These are phyloP conservation scores for Pomacea maculata DNA, from an alignment of 1,140 invertebrate genomes.

Conservation along the genomic window DNA sequence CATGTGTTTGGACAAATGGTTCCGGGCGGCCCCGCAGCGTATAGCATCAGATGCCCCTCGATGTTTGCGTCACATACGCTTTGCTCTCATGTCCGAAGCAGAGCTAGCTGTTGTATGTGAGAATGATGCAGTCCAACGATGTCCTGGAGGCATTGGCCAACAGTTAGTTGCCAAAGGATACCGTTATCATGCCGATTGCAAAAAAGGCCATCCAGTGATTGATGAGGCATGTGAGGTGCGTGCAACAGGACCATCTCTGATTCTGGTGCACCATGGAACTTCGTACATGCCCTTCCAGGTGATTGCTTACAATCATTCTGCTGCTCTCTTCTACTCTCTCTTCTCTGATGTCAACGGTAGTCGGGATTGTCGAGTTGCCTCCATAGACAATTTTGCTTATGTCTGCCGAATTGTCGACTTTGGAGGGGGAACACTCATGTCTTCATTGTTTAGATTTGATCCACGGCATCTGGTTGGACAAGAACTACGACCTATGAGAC, in stretches of 20 bases:
- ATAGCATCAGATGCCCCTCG: constrained; percentile 37
- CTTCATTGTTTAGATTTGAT: constrained; percentile 61
- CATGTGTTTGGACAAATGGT: constrained; percentile 57
- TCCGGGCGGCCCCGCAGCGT: constrained; percentile 39
- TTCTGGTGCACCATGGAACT: constrained; percentile 59
- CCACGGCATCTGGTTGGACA: constrained; percentile 59
- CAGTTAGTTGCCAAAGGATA: constrained; percentile 53
- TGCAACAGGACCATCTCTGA: constrained; percentile 45
- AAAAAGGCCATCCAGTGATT: constrained; percentile 58
- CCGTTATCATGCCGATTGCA: constrained; percentile 56
- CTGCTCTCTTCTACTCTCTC: constrained; percentile 55
- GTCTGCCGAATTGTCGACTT: constrained; percentile 63
- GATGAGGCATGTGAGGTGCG: constrained; percentile 50
- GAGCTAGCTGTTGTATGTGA: constrained; percentile 49
- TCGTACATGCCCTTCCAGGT: constrained; percentile 62
- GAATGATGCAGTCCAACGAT: constrained; percentile 53
- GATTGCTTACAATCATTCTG: constrained; percentile 54
- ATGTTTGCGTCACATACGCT: constrained; percentile 52
- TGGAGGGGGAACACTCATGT: constrained; percentile 62
- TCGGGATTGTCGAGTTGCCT: constrained; percentile 57
- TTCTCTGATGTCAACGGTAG: constrained; percentile 60
- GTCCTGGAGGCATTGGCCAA: constrained; percentile 37
- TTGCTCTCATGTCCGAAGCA: constrained; percentile 57
- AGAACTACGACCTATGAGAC: constrained; percentile 57
- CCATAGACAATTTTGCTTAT: constrained; percentile 61